Evolutionary conservation across 2,888 invertebrate species (phyloP), one percentile per base, ranked within the genome.

Genomic region (Hoplodrina blanda): DNA sequence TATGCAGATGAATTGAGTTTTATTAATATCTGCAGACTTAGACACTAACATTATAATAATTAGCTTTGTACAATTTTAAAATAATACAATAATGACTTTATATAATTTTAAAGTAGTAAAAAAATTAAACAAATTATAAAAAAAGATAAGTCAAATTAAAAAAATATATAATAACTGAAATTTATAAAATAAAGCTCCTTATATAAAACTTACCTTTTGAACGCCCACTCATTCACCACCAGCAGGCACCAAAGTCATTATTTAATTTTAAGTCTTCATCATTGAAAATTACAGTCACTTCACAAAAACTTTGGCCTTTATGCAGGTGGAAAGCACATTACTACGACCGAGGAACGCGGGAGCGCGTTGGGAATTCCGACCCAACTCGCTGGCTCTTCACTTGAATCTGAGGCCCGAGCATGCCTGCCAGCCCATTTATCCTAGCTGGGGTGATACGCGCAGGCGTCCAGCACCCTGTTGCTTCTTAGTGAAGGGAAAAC

Each of bases 401-500:
- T 92, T 84, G 87, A 89, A 87, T 94, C 85, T 95, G 95, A 92
- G 90, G 85, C 84, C 88, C 81, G 78, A 88, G 80, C 88, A 82
- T 85, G 85, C 88, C 91, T 86, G 90, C 89, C 85, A 84, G 86
- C 82, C 90, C 85, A 88, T 95, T 94, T 95, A 95, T 93, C 81
- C 86, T 76, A 76, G 63, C 76, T 61, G 90, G 94, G 94, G 91
- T 90, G 89, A 91, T 91, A 88, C 95, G 95, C 95, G 95, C 95
- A 95, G 91, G 95, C 95, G 95, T 95, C 92, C 91, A 90, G 92
- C 93, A 95, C 95, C 95, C 95, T 95, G 95, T 95, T 95, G 95
- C 95, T 95, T 95, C 95, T 74, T 90, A 91, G 93, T 79, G 88
- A 83, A 72, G 92, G 67, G 77, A 56, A 50, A 60, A 55, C 6